Evolutionary conservation across 2,797 vertebrate species (phyloP), one percentile per base, ranked within the genome.

Genomic region (Protosalanx chinensis): DNA sequence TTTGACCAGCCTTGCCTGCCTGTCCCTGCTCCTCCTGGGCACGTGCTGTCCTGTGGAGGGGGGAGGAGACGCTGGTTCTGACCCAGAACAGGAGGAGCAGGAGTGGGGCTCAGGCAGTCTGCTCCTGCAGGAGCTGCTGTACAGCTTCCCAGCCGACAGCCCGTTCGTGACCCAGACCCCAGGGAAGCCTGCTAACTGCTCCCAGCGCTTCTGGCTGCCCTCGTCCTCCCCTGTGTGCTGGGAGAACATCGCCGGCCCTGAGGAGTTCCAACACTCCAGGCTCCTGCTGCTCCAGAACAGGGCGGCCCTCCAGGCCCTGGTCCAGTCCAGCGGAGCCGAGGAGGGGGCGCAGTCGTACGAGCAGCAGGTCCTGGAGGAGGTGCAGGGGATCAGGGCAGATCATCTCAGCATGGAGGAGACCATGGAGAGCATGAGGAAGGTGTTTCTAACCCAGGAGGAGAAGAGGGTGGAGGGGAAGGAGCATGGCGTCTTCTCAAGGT

Each of bases 201-300:
- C 81, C 20, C 92, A 93, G 75, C 89, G 87, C 53, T 93, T 92
- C 84, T 90, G 88, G 91, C 79, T 94, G 41, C 93, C 93, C 1
- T 84, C 91, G 0, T 83, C 89, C 63, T 74, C 87, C 18, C 74
- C 81, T 0, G 75, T 90, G 73, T 93, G 93, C 75, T 90, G 91
- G 93, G 91, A 91, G 23, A 81, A 91, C 79, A 74, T 91, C 4
- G 93, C 82, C 0, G 88, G 81, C 1, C 90, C 91, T 0, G 81
- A 92, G 72, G 93, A 94, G 81, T 92, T 94, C 6, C 88, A 90
- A 78, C 81, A 59, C 60, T 91, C 90, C 20, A 91, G 93, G n/a
- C 79, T 93, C 64, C 87, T 93, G 3, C 84, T 89, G 8, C 89
- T 93, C 56, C 93, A 94, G 85, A 94, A 93, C 86, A 79, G 91